Conservation (phyloP, 2,888 invertebrate genomes). For the Stenichneumon culpator region DNA sequence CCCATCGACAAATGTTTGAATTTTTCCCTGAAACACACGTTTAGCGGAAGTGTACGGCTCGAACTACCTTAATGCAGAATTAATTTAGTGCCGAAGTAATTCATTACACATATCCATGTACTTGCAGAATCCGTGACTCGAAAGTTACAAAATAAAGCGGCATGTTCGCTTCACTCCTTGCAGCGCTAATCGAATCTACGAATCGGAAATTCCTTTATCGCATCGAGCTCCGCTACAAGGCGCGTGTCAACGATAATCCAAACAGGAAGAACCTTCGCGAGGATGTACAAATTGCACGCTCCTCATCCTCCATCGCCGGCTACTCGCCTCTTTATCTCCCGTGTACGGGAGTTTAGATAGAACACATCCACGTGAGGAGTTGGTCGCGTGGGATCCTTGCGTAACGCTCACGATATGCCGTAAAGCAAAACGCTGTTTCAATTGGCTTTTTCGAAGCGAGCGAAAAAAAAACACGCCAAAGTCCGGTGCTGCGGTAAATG, state of each 20-base stretch:
- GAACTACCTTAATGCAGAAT: no score
- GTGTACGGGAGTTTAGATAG: background rate
- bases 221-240: background rate
- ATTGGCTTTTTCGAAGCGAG: slow-evolving; percentile 1
- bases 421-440: slow-evolving; percentile 46
- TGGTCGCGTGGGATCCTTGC: slow-evolving; percentile 51
- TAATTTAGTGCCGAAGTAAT: no score
- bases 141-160: no score
- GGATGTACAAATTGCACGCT: slow-evolving; percentile 56
- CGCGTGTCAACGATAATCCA: slow-evolving; percentile 38
- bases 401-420: slow-evolving; percentile 40
- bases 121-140: no score
- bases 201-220: background rate
- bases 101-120: no score
- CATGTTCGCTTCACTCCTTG: background rate
- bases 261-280: slow-evolving; percentile 57
- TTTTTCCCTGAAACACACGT: no score
- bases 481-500: background rate
- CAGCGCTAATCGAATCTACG: background rate
- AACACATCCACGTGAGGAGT: slow-evolving; percentile 23
- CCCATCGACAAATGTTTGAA: no score
- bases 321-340: slow-evolving; percentile 38
- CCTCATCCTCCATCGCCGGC: slow-evolving; percentile 24
- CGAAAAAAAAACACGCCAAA: slow-evolving; percentile 14
- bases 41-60: no score